Conservation (phyloP, 1,140 invertebrate species). For the Ips nitidus region DNA sequence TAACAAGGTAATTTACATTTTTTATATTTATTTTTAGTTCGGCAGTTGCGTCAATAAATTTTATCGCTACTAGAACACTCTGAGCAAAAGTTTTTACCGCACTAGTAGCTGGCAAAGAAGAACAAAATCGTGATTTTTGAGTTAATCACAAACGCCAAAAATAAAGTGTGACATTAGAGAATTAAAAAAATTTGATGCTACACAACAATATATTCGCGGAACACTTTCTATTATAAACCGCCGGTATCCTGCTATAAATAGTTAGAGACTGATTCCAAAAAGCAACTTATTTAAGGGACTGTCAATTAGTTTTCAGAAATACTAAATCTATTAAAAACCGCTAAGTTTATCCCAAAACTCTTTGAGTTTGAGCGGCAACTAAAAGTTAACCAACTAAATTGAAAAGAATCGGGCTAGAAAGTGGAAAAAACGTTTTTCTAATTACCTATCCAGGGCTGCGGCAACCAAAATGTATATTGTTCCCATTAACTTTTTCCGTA, state of each 20-base stretch:
- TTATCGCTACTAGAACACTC: not conserved
- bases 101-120: too few relatives aligned
- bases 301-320: not conserved
- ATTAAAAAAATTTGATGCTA: not conserved
- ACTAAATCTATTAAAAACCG: not conserved
- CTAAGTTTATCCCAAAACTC: not conserved
- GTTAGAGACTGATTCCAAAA: conserved; percentile 4
- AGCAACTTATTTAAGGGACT: not conserved
- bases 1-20: too few relatives aligned
- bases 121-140: too few relatives aligned
- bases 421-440: too few relatives aligned
- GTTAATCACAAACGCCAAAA: too few relatives aligned
- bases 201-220: conserved; percentile 17
- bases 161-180: too few relatives aligned
- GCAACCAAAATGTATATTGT: not conserved
- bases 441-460: conserved; percentile 34
- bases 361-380: too few relatives aligned
- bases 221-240: conserved; percentile 22
- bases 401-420: too few relatives aligned
- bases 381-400: too few relatives aligned
- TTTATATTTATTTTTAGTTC: conserved; percentile 3
- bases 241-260: conserved; percentile 31
- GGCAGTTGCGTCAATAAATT: conserved; percentile 15
- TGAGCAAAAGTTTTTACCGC: too few relatives aligned
- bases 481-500: conserved; percentile 18